Evolutionary conservation across 2,797 vertebrate genomes (phyloP).

Genomic region (Triplophysa bombifrons): DNA sequence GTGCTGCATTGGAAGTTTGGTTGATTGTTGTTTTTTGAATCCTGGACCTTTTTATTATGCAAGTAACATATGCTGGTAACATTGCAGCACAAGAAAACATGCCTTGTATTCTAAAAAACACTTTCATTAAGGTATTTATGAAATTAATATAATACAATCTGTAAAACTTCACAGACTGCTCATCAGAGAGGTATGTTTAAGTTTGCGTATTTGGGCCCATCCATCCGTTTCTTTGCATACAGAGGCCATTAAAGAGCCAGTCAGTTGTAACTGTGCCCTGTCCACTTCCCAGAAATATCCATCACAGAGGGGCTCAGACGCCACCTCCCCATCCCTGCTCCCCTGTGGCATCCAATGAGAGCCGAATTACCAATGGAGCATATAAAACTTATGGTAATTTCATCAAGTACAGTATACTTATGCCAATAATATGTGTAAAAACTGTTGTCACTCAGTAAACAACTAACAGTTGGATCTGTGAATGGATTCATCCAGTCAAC

Average conservation of each 20-base stretch:
- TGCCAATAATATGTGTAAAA: conserved; percentile 51
- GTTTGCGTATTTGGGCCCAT: conserved; percentile 49
- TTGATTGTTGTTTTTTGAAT: no score
- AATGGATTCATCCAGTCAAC: no score
- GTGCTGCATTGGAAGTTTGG: no score
- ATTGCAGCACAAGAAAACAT: no score
- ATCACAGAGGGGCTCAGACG: conserved; percentile 72
- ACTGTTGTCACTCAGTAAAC: neutral
- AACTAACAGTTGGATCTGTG: no score
- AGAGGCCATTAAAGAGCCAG: conserved; percentile 70
- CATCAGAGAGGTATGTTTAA: conserved; percentile 22
- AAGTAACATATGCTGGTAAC: no score
- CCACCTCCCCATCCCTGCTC: conserved; percentile 45
- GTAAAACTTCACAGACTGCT: neutral
- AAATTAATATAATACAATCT: neutral
- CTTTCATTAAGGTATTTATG: no score
- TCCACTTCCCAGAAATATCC: conserved; percentile 82
- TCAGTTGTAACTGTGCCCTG: conserved; percentile 76
- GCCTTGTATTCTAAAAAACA: no score
- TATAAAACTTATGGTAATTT: conserved; percentile 78
- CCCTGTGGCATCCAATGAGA: conserved; percentile 76
- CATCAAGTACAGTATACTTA: conserved; percentile 63
- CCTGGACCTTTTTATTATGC: no score
- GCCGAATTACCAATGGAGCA: conserved; percentile 70
- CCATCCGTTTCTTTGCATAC: conserved; percentile 70